Percentiles rank a stretch among this genome's conserved stretches.
Conservation (phyloP, 2,888 invertebrate species). For the Tachina fera region DNA sequence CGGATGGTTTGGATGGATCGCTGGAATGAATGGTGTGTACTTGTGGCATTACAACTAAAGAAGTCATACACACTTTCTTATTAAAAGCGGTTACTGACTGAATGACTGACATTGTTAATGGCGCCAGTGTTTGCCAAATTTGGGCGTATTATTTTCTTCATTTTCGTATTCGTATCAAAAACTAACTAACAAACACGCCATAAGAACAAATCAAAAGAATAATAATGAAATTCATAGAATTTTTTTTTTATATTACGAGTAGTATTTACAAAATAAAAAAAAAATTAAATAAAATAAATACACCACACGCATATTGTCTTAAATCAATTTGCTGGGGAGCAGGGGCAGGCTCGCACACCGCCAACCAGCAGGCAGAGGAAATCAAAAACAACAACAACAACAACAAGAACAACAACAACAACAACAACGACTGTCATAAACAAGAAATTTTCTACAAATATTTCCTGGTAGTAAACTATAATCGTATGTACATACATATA, state of each 20-base stretch:
- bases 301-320: slow-evolving; percentile 37
- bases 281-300: not conserved
- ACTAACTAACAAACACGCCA: slow-evolving; percentile 38
- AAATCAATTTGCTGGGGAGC: not conserved
- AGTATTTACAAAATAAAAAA: slow-evolving; percentile 6
- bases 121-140: slow-evolving; percentile 72
- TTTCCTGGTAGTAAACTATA: slow-evolving; percentile 59
- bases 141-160: slow-evolving; percentile 69
- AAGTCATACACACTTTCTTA: slow-evolving; percentile 52
- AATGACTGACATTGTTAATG: slow-evolving; percentile 66
- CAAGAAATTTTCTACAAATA: slow-evolving; percentile 60
- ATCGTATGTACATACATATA: not conserved
- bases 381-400: slow-evolving; percentile 2
- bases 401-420: slow-evolving; percentile 40
- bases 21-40: slow-evolving; percentile 26
- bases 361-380: not conserved
- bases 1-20: slow-evolving; percentile 4
- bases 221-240: slow-evolving; percentile 69
- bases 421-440: slow-evolving; percentile 48
- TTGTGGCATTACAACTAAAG: slow-evolving; percentile 51
- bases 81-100: slow-evolving; percentile 35
- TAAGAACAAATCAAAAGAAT: slow-evolving; percentile 64
- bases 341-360: not conserved
- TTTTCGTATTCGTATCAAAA: slow-evolving; percentile 45
- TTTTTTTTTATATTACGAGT: not conserved